Base-by-base conservation (phyloP, 2,113 vertebrate species). In the Sturnira hondurensis region DNA sequence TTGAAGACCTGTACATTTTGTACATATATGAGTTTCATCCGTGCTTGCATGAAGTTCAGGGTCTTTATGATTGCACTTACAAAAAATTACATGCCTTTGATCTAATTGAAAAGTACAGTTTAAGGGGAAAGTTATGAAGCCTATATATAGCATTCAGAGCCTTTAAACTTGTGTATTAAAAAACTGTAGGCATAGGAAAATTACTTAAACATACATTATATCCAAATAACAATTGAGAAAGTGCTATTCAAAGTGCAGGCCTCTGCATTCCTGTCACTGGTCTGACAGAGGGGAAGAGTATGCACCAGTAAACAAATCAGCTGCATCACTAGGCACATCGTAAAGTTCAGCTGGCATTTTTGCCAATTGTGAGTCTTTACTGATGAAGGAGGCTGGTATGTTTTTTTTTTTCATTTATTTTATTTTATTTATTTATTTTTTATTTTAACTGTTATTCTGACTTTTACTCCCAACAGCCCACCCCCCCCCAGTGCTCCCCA, bases 81-180 rank as follows among this genome's bases (percentile, higher is more conserved):
- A 78, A 83, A 67, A 93, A 91, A 54, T 47, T 45, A 14, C 50
- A 43, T 63, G 16, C 36, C 52, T 91, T 87, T 95, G 36, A 78
- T 92, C 24, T 94, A 74, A 74, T 78, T 92, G 24, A 76, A 94
- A 95, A 85, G 52, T 87, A 36, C 28, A 47, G 26, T 22, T 86
- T 89, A 83, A 89, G 8, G 17, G 26, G 31, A 9, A 77, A 89
- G 6, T 81, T 38, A 36, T 87, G 41, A 93, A 90, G 52, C 26
- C 43, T 92, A 2, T 16, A 74, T 92, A 2, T 16, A 74, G 45
- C 15, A 71, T 86, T 90, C 47, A 94, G n/a, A 61, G 65, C 50
- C 24, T 61, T 28, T 94, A 71, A 96, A 84, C 47, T 82, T 93
- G 65, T 78, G 22, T 86, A 86, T 93, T 76, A 17, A 54, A 70